A percentile compares a stretch with the other conserved stretches of the same genome.
These are phyloP conservation scores for Aphelenchoides besseyi DNA, from an alignment of 1,140 invertebrate genomes.

Conservation along the genomic window DNA sequence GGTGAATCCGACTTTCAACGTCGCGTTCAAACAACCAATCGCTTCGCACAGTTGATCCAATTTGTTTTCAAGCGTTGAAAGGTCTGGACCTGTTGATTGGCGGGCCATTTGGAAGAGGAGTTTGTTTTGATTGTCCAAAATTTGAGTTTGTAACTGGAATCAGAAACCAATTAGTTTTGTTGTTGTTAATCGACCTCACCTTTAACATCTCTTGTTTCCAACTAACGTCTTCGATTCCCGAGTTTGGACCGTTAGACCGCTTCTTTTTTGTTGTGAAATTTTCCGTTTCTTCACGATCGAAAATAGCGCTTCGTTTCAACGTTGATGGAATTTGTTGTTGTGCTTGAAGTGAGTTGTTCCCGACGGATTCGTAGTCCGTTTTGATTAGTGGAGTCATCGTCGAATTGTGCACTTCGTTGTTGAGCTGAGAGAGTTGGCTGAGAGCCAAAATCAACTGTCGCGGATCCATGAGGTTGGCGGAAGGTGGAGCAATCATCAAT, in stretches of 20 bases:
- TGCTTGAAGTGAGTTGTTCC: too few relatives aligned
- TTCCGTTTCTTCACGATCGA: background rate
- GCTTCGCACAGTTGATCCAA: constrained; percentile 10
- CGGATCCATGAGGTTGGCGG: background rate
- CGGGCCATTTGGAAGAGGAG: background rate
- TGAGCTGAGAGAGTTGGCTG: constrained; percentile 1
- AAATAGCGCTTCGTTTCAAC: too few relatives aligned
- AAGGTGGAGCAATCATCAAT: background rate
- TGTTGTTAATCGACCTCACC: background rate
- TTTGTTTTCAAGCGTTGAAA: background rate
- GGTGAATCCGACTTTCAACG: constrained; percentile 3
- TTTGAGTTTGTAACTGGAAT: constrained; percentile 5
- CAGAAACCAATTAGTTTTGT: background rate
- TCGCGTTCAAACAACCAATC: background rate
- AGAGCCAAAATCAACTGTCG: constrained; percentile 8
- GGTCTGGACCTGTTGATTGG: background rate
- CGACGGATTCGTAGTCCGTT: too few relatives aligned
- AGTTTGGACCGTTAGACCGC: background rate
- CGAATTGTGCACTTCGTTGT: too few relatives aligned
- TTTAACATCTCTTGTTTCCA: constrained; percentile 3
- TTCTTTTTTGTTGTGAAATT: background rate
- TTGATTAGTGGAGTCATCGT: too few relatives aligned
- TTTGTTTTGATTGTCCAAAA: constrained; percentile 13
- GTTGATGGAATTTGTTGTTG: too few relatives aligned
- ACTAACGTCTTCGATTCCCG: background rate